Evolutionary conservation across 2,797 vertebrate genomes (phyloP).

Genomic region (Crocodylus rhombifer): DNA sequence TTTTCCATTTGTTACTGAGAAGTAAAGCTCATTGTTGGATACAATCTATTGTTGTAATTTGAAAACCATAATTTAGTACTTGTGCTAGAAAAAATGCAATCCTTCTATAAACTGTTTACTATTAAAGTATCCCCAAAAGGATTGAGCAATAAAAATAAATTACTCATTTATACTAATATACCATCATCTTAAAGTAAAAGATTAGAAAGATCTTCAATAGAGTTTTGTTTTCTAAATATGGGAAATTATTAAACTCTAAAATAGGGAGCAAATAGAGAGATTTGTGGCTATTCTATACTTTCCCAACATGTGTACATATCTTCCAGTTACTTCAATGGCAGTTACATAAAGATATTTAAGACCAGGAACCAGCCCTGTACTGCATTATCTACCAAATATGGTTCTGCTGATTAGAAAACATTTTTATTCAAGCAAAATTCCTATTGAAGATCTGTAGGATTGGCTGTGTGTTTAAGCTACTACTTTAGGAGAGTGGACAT

Average conservation of each 20-base stretch:
- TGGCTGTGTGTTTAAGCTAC: background rate
- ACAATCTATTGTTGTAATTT: background rate
- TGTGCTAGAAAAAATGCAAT: background rate
- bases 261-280: background rate
- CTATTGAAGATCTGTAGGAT: background rate
- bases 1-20: constrained; percentile 22
- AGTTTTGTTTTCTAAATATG: background rate
- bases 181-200: background rate
- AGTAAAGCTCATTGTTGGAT: background rate
- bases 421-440: background rate
- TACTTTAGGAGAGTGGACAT: background rate
- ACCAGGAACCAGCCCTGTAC: rapidly evolving
- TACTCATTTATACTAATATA: background rate
- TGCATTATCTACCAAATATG: background rate
- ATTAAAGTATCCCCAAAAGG: background rate
- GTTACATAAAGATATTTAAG: background rate
- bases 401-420: background rate
- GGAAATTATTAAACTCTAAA: background rate
- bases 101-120: background rate
- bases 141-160: background rate
- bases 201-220: background rate
- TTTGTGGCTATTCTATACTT: background rate
- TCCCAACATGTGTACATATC: background rate
- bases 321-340: background rate
- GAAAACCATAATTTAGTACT: background rate